Evolutionary conservation across 1,140 invertebrate species (phyloP).

Genomic region (Drosophila baimaii): DNA sequence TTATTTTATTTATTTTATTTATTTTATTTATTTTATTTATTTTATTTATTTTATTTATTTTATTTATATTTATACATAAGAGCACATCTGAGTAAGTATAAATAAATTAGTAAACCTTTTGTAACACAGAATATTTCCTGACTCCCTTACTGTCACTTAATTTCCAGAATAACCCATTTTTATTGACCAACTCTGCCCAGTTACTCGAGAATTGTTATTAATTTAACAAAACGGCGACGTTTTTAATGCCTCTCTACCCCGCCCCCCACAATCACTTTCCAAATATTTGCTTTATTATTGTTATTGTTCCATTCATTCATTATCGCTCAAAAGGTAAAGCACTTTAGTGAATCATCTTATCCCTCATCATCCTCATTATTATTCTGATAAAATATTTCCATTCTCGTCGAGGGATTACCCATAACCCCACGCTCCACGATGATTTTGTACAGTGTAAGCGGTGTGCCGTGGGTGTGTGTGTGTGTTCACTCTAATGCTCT

Average conservation of each 20-base stretch:
- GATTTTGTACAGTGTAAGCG: constrained; percentile 13
- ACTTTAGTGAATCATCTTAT: constrained; percentile 6
- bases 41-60: no score
- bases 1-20: no score
- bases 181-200: neutral
- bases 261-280: no score
- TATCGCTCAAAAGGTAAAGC: neutral
- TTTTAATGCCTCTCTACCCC: neutral
- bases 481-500: constrained; percentile 62
- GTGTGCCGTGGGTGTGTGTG: constrained; percentile 11
- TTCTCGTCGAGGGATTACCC: neutral
- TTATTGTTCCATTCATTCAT: neutral
- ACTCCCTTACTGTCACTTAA: neutral
- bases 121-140: neutral
- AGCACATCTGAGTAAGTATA: no score
- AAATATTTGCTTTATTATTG: constrained; percentile 15
- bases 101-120: neutral
- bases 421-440: neutral
- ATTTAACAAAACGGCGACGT: neutral
- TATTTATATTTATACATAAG: no score
- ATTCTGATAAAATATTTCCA: constrained; percentile 2
- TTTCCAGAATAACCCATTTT: neutral
- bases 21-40: no score
- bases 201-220: neutral
- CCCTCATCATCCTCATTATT: neutral